phyloP scores from a whole-genome alignment of 2,888 invertebrate species.

The Drosophila vallismaia region DNA sequence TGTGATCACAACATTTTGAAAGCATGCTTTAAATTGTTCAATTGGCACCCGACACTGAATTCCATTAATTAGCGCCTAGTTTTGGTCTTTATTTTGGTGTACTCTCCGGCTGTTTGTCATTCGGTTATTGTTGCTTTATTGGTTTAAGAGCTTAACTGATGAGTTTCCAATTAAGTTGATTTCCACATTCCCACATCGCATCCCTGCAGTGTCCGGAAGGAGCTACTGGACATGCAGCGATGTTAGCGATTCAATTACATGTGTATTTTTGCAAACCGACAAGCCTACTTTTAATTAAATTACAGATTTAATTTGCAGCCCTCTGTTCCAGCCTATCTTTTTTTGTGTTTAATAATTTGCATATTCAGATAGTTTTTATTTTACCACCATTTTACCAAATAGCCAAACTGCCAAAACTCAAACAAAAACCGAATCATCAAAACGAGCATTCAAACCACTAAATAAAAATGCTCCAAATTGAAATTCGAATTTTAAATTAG shows the following conservation, averaged over 20 bases:
- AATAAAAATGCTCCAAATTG: conserved; percentile 48
- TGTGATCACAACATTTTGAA: conserved; percentile 47
- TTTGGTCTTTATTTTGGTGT: conserved; percentile 17
- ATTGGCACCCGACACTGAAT: conserved; percentile 58
- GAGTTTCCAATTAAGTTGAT: conserved; percentile 46
- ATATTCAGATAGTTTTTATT: conserved; percentile 56
- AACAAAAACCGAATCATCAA: conserved; percentile 22
- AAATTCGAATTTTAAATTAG: conserved; percentile 72
- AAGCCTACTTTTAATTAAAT: conserved; percentile 53
- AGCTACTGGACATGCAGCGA: neutral
- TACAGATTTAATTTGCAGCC: conserved; percentile 64
- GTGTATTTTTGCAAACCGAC: conserved; percentile 47
- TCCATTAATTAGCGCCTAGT: conserved; percentile 40
- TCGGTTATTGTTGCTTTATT: conserved; percentile 39
- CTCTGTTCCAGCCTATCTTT: conserved; percentile 52
- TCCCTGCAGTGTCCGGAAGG: conserved; percentile 8
- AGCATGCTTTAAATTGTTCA: conserved; percentile 60
- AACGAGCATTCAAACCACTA: conserved; percentile 41
- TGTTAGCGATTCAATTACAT: conserved; percentile 22
- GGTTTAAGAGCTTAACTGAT: conserved; percentile 47
- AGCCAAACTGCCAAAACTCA: conserved; percentile 33
- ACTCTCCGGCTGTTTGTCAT: conserved; percentile 11
- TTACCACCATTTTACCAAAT: conserved; percentile 24
- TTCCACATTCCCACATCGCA: neutral
- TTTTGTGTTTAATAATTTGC: conserved; percentile 63